Evolutionary conservation across 1,140 invertebrate genomes (phyloP).

Genomic region (Halictus rubicundus): DNA sequence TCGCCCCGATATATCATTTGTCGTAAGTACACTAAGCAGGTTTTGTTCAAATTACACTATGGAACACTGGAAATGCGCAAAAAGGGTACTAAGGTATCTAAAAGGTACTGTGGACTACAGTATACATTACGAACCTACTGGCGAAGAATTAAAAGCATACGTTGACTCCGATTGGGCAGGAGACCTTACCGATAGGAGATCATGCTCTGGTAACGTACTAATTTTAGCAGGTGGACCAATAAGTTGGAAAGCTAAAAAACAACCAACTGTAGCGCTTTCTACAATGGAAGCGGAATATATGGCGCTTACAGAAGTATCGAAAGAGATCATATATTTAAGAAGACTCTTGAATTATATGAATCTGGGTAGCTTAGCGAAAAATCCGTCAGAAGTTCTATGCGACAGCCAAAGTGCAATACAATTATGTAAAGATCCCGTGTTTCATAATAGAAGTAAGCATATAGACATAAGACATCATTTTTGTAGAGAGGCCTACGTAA

Average conservation of each 20-base stretch:
- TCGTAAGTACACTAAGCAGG: neutral
- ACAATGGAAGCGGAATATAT: constrained; percentile 73
- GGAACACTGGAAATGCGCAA: constrained; percentile 69
- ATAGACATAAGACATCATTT: no score
- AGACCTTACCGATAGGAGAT: constrained; percentile 59
- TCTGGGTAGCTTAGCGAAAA: neutral
- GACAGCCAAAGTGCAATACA: no score
- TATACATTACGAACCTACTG: constrained; percentile 42
- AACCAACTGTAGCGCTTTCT: constrained; percentile 55
- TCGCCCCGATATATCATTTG: neutral
- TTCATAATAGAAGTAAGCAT: no score
- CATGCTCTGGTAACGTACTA: constrained; percentile 58
- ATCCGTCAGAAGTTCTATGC: no score
- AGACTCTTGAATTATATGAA: neutral
- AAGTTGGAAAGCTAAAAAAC: constrained; percentile 37
- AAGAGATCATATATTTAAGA: neutral
- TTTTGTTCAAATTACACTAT: constrained; percentile 26
- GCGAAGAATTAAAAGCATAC: constrained; percentile 57
- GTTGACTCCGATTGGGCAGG: constrained; percentile 75
- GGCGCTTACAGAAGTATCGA: neutral
- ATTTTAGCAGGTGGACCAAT: constrained; percentile 49
- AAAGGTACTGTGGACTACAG: constrained; percentile 67
- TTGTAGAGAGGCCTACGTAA: no score
- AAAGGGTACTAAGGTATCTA: constrained; percentile 74
- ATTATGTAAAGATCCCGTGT: no score